Evolutionary conservation across 2,113 vertebrate genomes (phyloP).

Genomic region (Enhydra lutris): DNA sequence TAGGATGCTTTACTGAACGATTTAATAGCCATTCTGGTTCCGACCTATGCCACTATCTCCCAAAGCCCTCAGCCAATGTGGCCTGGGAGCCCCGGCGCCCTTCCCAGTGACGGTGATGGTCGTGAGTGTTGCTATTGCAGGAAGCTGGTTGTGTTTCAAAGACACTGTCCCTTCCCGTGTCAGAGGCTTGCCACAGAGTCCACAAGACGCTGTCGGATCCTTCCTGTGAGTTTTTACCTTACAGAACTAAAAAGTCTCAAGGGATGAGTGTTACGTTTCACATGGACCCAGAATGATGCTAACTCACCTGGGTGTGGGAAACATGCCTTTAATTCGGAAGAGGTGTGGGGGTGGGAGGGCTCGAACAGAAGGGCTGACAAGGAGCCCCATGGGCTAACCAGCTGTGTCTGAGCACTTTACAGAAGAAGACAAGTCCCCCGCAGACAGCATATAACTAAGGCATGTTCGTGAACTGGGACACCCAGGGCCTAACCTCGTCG

Average conservation of each 20-base stretch:
- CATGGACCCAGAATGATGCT: background rate
- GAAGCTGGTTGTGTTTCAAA: background rate
- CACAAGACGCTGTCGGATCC: background rate
- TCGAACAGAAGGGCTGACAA: background rate
- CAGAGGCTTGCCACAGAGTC: background rate
- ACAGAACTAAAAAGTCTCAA: background rate
- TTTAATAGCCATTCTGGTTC: fast-evolving
- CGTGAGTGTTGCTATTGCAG: background rate
- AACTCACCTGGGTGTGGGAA: background rate
- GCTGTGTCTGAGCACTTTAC: no score
- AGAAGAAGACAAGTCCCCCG: background rate
- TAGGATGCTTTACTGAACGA: background rate
- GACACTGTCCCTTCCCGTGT: background rate
- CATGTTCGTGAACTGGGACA: background rate
- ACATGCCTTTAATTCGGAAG: background rate
- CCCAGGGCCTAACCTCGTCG: background rate
- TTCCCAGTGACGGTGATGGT: background rate
- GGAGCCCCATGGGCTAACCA: background rate
- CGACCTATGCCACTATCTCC: background rate
- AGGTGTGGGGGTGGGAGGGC: background rate
- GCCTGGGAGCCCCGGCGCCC: no score
- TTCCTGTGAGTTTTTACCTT: background rate
- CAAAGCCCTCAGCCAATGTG: background rate
- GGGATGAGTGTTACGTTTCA: background rate
- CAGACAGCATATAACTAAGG: background rate